phyloP scores from a whole-genome alignment of 2,888 invertebrate species.

The Zygaena filipendulae region DNA sequence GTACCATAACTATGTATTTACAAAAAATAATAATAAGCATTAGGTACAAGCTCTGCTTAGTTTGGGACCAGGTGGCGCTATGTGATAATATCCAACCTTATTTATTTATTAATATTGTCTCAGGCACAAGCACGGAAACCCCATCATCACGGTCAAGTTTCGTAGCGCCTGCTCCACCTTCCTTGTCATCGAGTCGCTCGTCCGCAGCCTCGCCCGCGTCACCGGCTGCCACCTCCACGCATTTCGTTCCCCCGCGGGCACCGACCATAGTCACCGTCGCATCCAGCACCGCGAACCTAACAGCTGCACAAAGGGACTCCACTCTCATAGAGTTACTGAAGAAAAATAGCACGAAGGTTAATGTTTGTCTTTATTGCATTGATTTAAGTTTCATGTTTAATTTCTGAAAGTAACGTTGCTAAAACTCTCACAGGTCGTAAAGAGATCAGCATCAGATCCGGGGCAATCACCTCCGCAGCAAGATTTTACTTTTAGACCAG shows the following conservation, averaged over 20 bases:
- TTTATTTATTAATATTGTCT: too few species aligned
- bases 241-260: constrained; percentile 54
- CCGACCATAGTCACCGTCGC: constrained; percentile 47
- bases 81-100: too few species aligned
- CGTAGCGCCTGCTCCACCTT: constrained; percentile 53
- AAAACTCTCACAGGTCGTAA: constrained; percentile 77
- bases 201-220: constrained; percentile 46
- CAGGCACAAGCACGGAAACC: constrained; percentile 36
- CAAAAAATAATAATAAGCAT: too few species aligned
- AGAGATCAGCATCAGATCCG: constrained; percentile 79
- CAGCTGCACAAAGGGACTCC: constrained; percentile 73
- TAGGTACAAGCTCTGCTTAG: too few species aligned
- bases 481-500: constrained; percentile 70
- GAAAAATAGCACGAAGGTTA: constrained; percentile 72
- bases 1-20: too few species aligned
- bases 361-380: too few species aligned
- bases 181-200: constrained; percentile 42
- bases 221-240: constrained; percentile 54
- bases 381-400: constrained; percentile 3
- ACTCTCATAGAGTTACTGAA: constrained; percentile 83
- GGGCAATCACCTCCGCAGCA: constrained; percentile 71
- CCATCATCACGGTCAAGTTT: constrained; percentile 41
- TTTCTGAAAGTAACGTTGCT: too few species aligned
- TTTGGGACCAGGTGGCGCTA: too few species aligned
- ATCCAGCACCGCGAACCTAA: constrained; percentile 31